A percentile compares a stretch with the other conserved stretches of the same genome.
These are phyloP conservation scores for Vanessa cardui DNA, from an alignment of 2,888 invertebrate genomes.

Conservation along the genomic window DNA sequence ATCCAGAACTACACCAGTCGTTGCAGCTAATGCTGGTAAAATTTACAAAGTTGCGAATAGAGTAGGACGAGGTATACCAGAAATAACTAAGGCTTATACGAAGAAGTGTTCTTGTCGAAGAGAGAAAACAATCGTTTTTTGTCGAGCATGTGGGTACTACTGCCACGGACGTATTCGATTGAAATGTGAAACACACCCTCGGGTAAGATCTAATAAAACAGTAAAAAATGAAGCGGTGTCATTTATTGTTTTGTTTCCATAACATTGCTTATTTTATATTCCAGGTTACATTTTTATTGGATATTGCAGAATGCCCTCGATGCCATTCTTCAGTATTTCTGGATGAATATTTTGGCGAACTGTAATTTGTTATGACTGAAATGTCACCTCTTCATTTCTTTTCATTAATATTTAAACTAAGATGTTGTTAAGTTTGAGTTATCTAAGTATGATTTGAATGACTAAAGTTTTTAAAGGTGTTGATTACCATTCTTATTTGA, in stretches of 20 bases:
- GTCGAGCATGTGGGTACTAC: constrained; percentile 73
- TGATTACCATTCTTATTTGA: constrained; percentile 2
- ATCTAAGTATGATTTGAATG: constrained; percentile 25
- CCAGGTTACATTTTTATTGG: constrained; percentile 77
- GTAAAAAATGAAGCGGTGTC: constrained; percentile 7
- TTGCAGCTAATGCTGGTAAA: constrained; percentile 68
- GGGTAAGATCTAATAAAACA: constrained; percentile 54
- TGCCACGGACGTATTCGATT: constrained; percentile 74
- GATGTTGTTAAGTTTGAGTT: constrained; percentile 20
- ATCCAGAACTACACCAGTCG: constrained; percentile 60
- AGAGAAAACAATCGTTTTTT: constrained; percentile 72
- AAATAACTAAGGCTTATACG: constrained; percentile 53
- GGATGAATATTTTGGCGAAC: constrained; percentile 60
- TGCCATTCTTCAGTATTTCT: constrained; percentile 70
- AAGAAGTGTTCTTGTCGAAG: constrained; percentile 69
- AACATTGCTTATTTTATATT: constrained; percentile 43
- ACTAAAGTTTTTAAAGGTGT: constrained; percentile 16
- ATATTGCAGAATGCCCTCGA: constrained; percentile 75
- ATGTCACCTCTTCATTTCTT: neutral
- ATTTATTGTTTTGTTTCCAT: neutral
- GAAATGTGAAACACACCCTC: constrained; percentile 68
- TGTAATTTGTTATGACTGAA: constrained; percentile 22
- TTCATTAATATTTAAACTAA: neutral
- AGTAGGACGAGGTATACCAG: constrained; percentile 70
- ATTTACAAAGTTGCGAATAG: constrained; percentile 54